Evolutionary conservation across 1,140 invertebrate species (phyloP).

Genomic region (Bicyclus anynana): DNA sequence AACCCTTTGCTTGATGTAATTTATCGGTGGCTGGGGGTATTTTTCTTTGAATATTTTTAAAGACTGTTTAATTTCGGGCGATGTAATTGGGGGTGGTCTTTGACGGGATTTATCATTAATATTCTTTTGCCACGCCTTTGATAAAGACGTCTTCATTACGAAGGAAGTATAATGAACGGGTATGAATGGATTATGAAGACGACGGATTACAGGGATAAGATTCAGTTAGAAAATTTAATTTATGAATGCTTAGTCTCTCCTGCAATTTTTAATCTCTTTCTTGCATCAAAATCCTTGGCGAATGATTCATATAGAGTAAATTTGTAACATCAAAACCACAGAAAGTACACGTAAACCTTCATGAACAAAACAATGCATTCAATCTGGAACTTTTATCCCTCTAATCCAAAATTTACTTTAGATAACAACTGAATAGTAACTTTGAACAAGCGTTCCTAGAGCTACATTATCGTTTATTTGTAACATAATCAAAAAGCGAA

Average conservation of each 20-base stretch:
- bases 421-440: too few relatives aligned
- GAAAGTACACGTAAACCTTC: too few relatives aligned
- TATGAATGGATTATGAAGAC: conserved; percentile 3
- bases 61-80: conserved; percentile 45
- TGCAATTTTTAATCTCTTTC: background rate
- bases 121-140: conserved; percentile 16
- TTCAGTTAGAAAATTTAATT: background rate
- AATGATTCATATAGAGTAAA: too few relatives aligned
- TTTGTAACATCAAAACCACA: too few relatives aligned
- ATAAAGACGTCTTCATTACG: conserved; percentile 12
- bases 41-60: conserved; percentile 52
- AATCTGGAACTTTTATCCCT: too few relatives aligned
- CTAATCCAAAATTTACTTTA: too few relatives aligned
- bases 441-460: too few relatives aligned
- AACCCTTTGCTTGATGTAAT: conserved; percentile 57
- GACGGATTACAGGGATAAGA: background rate
- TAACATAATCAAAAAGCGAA: too few relatives aligned
- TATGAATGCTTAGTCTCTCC: background rate
- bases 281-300: too few relatives aligned
- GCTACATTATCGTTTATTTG: too few relatives aligned
- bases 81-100: conserved; percentile 34
- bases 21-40: conserved; percentile 55
- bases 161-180: conserved; percentile 1
- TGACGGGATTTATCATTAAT: conserved; percentile 32
- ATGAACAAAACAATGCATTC: too few relatives aligned